These are phyloP conservation scores for Nezara viridula DNA, from an alignment of 2,888 invertebrate genomes.

Conservation along the genomic window DNA sequence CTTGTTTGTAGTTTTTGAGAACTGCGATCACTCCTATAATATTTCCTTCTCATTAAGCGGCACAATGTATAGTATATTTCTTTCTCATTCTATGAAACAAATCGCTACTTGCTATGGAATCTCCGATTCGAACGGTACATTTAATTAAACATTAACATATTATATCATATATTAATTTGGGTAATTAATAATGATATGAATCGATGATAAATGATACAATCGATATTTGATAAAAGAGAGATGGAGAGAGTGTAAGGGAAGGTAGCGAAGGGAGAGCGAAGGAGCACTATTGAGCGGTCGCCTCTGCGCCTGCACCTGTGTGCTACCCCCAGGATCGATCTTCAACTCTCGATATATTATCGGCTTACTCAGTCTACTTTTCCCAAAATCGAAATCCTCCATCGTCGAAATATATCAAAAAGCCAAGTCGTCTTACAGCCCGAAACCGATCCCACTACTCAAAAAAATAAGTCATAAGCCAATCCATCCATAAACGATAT, in stretches of 20 bases:
- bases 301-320: slow-evolving; percentile 60
- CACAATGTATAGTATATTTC: too few relatives aligned
- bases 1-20: too few relatives aligned
- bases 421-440: not conserved
- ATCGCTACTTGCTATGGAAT: too few relatives aligned
- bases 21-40: too few relatives aligned
- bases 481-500: too few relatives aligned
- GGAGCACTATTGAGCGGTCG: slow-evolving; percentile 59
- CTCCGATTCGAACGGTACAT: too few relatives aligned
- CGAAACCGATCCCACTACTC: not conserved
- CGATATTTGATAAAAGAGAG: not conserved
- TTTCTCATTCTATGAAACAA: too few relatives aligned
- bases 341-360: slow-evolving; percentile 56
- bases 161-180: not conserved
- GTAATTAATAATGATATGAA: not conserved
- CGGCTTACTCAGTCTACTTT: not conserved
- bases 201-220: not conserved
- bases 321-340: slow-evolving; percentile 52
- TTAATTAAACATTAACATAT: too few relatives aligned
- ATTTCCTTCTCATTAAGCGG: too few relatives aligned
- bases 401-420: not conserved
- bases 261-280: slow-evolving; percentile 2
- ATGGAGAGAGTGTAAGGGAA: not conserved
- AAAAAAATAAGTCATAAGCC: not conserved
- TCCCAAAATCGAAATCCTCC: slow-evolving; percentile 8